Conservation (phyloP, 2,888 invertebrate genomes). For the Mythimna vitellina region DNA sequence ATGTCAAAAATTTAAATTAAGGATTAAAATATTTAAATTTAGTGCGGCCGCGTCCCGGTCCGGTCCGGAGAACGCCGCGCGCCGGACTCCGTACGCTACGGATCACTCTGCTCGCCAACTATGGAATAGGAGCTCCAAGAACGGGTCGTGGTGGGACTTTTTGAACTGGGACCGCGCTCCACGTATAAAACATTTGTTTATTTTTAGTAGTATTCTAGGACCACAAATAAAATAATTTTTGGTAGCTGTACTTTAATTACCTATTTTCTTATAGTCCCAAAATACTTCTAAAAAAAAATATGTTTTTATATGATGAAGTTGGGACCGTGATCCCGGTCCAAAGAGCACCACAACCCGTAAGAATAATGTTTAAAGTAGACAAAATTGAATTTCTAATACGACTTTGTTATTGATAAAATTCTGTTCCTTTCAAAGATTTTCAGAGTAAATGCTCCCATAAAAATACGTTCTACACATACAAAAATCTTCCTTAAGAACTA, state of each 20-base stretch:
- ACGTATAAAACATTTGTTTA: too few species aligned
- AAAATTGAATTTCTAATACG: background rate
- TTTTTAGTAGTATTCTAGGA: too few species aligned
- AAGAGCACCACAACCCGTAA: too few species aligned
- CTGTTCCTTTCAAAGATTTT: background rate
- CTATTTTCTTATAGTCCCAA: too few species aligned
- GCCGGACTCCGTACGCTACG: conserved; percentile 65
- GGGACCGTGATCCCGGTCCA: too few species aligned
- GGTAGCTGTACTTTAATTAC: too few species aligned
- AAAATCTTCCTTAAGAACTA: background rate
- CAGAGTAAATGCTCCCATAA: background rate
- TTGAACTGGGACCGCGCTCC: too few species aligned
- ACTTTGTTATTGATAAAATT: too few species aligned
- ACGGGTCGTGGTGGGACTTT: background rate
- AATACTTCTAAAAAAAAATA: too few species aligned
- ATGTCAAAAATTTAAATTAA: conserved; percentile 91
- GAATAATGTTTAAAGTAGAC: too few species aligned
- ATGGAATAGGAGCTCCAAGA: conserved; percentile 70
- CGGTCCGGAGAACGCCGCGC: conserved; percentile 66
- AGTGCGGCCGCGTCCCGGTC: conserved; percentile 85
- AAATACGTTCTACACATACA: background rate
- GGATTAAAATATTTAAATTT: conserved; percentile 91
- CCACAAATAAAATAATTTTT: too few species aligned
- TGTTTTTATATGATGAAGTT: too few species aligned
- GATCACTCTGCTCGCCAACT: conserved; percentile 49